Base-by-base conservation (phyloP, 2,113 vertebrate species). In the Phylloscopus trochilus region DNA sequence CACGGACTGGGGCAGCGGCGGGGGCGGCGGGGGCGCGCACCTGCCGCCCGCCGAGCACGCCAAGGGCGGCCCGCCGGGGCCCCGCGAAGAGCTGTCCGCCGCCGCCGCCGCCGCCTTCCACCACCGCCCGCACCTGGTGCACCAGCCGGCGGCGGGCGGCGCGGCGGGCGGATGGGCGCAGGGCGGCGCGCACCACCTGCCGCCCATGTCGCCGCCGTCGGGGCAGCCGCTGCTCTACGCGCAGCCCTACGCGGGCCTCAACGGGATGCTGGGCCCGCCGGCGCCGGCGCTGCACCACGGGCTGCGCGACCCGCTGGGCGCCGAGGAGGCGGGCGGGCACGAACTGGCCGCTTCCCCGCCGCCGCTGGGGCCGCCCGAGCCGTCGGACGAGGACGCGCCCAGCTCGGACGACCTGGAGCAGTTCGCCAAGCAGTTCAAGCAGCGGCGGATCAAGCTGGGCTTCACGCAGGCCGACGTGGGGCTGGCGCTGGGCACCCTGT, bases 381-480 rank as follows among this genome's bases (percentile, higher is more conserved):
- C 99, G 97, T 99, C 99, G 85, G 99, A 99, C 94, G 99, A 99
- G 98, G 99, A 99, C 96, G 98, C 99, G 93, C 99, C 99, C 94
- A 99, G 98, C 97, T 99, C 99, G 81, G 99, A 99, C 97, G 99
- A 99, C 98, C 98, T 99, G 98, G 99, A 99, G 98, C 99, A 99
- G 97, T 99, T 99, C 97, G 99, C 99, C 97, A 99, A 99, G 97
- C 99, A 99, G 98, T 99, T 99, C 98, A 99, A 99, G 96, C 99
- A 99, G 98, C 98, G 99, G 96, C 98, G 99, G 96, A 99, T 99
- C 98, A 99, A 99, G 97, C 98, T 98, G 85, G 98, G 98, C 21
- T 98, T 98, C 89, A 98, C 98, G 3, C 98, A 98, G 73, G 98
- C 98, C 31, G 98, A 98, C 14, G 98, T 98, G 51, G 98, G 98